Conservation (phyloP, 2,113 vertebrate species). For the Ahaetulla prasina region DNA sequence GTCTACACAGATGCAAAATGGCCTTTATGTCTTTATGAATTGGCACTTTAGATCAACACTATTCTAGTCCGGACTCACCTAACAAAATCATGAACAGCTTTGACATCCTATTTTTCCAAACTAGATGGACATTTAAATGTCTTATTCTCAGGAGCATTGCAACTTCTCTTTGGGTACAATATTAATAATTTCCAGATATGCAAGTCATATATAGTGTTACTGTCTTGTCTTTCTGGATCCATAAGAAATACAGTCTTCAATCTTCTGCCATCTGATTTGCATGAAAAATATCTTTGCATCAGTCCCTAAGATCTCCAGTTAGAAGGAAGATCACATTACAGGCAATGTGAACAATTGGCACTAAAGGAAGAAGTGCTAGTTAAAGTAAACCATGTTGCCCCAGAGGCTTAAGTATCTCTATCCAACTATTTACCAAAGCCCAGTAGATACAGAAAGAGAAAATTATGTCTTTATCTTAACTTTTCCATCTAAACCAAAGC, state of each 20-base stretch:
- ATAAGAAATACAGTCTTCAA: not conserved
- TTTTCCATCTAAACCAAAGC: constrained; percentile 44
- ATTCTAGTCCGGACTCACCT: constrained; percentile 13
- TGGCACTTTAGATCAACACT: not conserved
- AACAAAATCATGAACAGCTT: constrained; percentile 12
- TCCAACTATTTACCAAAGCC: not conserved
- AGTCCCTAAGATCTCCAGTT: not conserved
- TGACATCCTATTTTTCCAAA: not conserved
- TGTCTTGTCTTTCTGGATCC: constrained; percentile 1
- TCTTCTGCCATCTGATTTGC: not conserved
- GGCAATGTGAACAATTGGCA: not conserved
- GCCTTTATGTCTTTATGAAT: not conserved
- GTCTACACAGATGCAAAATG: not conserved
- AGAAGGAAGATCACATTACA: not conserved
- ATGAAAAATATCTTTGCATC: not conserved
- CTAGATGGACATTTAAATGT: constrained; percentile 6
- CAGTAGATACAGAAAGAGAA: constrained; percentile 45
- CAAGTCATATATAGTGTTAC: not conserved
- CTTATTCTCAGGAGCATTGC: constrained; percentile 20
- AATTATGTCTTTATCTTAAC: constrained; percentile 44
- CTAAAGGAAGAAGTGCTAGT: constrained; percentile 23
- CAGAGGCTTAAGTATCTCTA: not conserved
- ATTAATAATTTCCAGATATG: not conserved
- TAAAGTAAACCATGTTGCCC: constrained; percentile 37
- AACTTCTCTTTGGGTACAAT: not conserved